Conservation (phyloP, 2,888 invertebrate genomes). For the Oligia latruncula region DNA sequence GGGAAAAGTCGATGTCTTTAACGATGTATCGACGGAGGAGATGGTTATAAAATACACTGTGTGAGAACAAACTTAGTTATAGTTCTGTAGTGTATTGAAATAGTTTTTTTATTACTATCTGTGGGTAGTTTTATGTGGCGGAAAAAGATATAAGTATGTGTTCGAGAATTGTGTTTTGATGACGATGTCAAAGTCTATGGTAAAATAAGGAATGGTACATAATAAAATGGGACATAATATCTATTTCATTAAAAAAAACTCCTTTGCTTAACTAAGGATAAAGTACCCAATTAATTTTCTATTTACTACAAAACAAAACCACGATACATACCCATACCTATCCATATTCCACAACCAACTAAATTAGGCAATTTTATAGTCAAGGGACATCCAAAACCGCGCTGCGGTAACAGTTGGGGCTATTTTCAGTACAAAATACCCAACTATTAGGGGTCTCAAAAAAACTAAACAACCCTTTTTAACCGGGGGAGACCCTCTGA, state of each 20-base stretch:
- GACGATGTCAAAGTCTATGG: not conserved
- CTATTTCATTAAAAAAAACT: not conserved
- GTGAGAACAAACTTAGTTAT: constrained; percentile 18
- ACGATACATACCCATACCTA: not conserved
- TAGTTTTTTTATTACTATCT: not conserved
- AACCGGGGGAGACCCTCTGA: constrained; percentile 44
- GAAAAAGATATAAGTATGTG: not conserved
- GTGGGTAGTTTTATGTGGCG: not conserved
- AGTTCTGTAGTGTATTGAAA: constrained; percentile 13
- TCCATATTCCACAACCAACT: constrained; percentile 16
- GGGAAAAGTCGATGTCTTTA: constrained; percentile 49
- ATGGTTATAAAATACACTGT: constrained; percentile 24
- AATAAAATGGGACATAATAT: not conserved
- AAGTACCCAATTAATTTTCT: not conserved
- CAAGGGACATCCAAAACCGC: constrained; percentile 51
- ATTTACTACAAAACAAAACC: constrained; percentile 28
- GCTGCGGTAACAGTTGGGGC: constrained; percentile 62
- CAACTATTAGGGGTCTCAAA: constrained; percentile 65
- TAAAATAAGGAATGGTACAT: not conserved
- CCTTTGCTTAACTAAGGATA: not conserved
- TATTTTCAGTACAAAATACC: constrained; percentile 52
- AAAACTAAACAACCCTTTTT: constrained; percentile 67
- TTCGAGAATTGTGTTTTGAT: not conserved
- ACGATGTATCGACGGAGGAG: constrained; percentile 47
- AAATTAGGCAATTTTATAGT: constrained; percentile 55